Base-by-base conservation (phyloP, 2,797 vertebrate species). In the Paramormyrops hopkinsi region DNA sequence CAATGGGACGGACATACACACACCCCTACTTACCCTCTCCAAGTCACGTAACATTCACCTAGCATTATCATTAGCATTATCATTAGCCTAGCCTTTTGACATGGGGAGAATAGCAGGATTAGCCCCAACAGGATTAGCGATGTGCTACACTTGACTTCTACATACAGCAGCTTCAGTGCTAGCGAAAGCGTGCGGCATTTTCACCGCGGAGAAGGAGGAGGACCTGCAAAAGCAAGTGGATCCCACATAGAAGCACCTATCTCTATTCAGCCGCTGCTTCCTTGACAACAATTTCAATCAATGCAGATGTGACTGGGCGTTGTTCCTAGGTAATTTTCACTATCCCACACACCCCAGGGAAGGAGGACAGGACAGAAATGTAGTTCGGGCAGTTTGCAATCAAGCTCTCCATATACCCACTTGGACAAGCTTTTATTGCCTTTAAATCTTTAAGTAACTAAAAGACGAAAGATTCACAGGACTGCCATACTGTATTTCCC, bases 241-340 rank as follows among this genome's bases (percentile, higher is more conserved):
- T 50, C 84, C 46, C 19, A 48, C n/a, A 46, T 62, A 85, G 54
- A 90, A 54, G 46, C 83, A 53, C 90, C 91, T 76, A 91, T 91
- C 51, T 90, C 53, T 65, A 89, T 73, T 90, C 89, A 83, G 87
- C 89, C 89, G 37, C 88, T 59, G 89, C 59, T 79, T 54, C 87
- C 87, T 90, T 89, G 89, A 19, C 46, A 89, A 89, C 86, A 46
- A 84, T 48, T 76, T 69, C 90, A 91, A 92, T 93, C 89, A 88
- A 92, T 90, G 91, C 19, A 91, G 91, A 88, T 89, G 53, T 88
- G 87, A 90, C 90, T 62, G 84, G 88, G 41, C 82, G 50, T 48
- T 50, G 59, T 14, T 85, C 29, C 83, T 2, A 79, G 76, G 89
- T 85, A 50, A 83, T 69, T 90, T 33, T 51, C 87, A 90, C 90